These are phyloP conservation scores for Neopipo cinnamomea DNA, from an alignment of 2,113 vertebrate genomes.

Conservation along the genomic window DNA sequence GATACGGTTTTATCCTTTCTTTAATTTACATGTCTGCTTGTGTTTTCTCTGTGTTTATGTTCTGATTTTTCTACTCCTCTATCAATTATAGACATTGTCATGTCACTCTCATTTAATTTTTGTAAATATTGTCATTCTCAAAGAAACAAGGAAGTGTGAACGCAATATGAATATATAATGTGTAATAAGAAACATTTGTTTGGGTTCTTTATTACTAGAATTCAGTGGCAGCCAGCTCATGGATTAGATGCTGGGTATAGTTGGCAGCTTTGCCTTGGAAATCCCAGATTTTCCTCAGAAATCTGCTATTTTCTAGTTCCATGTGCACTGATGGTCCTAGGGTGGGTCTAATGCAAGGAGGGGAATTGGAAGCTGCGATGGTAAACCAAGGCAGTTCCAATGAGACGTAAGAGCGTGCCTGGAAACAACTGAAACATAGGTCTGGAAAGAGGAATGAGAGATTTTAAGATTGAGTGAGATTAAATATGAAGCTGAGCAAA, in stretches of 20 bases:
- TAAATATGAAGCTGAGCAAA: not conserved
- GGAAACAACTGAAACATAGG: not conserved
- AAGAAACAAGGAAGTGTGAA: not conserved
- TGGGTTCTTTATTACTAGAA: not conserved
- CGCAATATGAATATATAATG: not conserved
- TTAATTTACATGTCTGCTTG: not conserved
- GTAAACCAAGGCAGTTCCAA: not conserved
- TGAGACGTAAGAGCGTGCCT: not conserved
- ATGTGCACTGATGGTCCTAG: not conserved
- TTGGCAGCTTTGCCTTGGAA: not conserved
- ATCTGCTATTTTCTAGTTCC: not conserved
- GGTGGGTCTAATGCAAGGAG: not conserved
- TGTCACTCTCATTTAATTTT: not conserved
- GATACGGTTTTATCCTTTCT: not conserved
- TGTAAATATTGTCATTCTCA: not conserved
- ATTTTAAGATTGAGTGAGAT: not conserved
- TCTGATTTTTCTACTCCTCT: not conserved
- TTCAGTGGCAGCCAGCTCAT: not conserved
- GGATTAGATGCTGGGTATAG: not conserved
- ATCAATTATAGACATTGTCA: not conserved
- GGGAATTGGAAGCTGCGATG: not conserved
- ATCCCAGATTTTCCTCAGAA: not conserved
- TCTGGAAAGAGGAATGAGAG: not conserved
- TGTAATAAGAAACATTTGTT: not conserved
- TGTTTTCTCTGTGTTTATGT: not conserved